These are phyloP conservation scores for Echiichthys vipera DNA, from an alignment of 2,797 vertebrate species.

Conservation along the genomic window DNA sequence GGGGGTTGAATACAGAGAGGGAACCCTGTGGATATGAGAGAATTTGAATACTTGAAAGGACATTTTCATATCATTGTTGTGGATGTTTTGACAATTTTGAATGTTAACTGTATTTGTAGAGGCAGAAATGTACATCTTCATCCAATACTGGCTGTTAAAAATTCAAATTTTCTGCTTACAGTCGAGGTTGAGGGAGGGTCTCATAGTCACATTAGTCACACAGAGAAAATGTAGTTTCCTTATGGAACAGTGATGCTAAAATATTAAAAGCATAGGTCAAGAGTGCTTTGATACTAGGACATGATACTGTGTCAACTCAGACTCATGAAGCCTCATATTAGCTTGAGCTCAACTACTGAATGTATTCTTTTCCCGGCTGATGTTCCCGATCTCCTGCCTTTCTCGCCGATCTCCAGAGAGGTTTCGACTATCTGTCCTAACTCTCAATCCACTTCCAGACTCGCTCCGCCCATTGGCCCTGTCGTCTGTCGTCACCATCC, in stretches of 20 bases:
- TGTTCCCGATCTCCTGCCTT: too few species aligned
- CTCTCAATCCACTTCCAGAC: too few species aligned
- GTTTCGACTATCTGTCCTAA: too few species aligned
- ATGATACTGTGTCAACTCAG: too few species aligned
- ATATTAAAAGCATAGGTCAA: too few species aligned
- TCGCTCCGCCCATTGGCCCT: too few species aligned
- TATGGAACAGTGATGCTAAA: not conserved
- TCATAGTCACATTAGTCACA: not conserved
- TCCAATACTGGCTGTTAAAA: not conserved
- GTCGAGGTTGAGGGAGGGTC: not conserved
- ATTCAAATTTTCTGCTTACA: conserved; percentile 5
- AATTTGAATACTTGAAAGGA: conserved; percentile 21
- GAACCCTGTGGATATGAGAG: not conserved
- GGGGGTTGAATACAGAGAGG: conserved; percentile 10
- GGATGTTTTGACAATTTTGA: conserved; percentile 25
- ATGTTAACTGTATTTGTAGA: conserved; percentile 14
- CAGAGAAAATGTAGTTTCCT: not conserved
- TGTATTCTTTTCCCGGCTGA: not conserved
- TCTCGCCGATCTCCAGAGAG: too few species aligned
- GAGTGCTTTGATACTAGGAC: not conserved
- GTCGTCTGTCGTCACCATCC: too few species aligned
- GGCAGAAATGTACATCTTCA: not conserved
- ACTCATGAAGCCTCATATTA: too few species aligned
- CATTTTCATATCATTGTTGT: conserved; percentile 31
- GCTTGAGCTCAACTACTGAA: too few species aligned